phyloP scores from a whole-genome alignment of 2,797 vertebrate genomes.

The Hemitrygon akajei region DNA sequence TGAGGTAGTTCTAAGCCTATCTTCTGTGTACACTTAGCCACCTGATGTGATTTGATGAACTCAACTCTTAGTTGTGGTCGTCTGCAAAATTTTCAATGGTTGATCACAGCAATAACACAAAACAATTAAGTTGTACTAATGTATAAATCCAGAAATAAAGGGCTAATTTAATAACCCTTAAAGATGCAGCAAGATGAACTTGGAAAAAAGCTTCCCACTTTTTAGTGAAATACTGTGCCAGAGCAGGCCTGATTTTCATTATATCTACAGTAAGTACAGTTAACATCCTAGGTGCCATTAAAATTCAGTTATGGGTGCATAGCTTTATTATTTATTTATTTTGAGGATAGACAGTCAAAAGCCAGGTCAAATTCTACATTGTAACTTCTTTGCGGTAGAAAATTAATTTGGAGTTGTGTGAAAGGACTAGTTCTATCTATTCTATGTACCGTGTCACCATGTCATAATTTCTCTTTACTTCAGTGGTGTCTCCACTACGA shows the following conservation, averaged over 20 bases:
- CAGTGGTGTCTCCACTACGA: conserved; percentile 94
- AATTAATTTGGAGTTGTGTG: background rate
- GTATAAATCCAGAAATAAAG: background rate
- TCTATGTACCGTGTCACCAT: background rate
- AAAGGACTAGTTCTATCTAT: background rate
- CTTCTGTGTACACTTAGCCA: background rate
- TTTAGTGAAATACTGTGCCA: background rate
- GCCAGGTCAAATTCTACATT: background rate
- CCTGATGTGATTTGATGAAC: background rate
- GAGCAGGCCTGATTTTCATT: background rate
- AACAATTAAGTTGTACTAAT: background rate
- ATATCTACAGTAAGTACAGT: background rate
- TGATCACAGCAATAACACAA: background rate
- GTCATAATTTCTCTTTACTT: background rate
- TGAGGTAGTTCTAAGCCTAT: background rate
- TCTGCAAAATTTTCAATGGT: background rate
- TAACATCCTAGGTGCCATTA: background rate
- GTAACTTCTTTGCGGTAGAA: background rate
- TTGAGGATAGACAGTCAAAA: background rate
- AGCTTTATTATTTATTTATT: background rate
- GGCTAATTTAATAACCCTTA: background rate
- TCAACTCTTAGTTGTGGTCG: background rate
- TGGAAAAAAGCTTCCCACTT: background rate
- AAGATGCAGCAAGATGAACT: background rate
- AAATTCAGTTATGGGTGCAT: background rate